Conservation (phyloP, 2,113 vertebrate genomes). For the Corapipo altera region DNA sequence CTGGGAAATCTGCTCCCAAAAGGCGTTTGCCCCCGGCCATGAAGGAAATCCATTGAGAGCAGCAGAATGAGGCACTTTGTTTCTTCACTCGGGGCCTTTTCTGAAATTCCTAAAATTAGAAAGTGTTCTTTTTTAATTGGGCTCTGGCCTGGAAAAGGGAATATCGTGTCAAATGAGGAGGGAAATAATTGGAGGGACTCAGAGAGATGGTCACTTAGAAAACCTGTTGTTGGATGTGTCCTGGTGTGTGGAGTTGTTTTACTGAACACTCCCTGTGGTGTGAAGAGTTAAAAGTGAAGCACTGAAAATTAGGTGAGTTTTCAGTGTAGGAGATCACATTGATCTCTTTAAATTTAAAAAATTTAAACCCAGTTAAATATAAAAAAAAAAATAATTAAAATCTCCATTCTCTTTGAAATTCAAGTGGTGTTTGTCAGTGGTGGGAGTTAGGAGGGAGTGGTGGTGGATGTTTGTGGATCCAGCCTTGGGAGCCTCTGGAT, state of each 20-base stretch:
- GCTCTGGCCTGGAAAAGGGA: neutral
- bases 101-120: neutral
- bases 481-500: neutral
- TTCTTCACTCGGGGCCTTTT: neutral
- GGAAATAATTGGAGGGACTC: neutral
- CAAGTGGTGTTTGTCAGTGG: neutral
- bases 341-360: neutral
- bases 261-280: neutral
- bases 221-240: neutral
- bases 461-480: accelerated
- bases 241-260: neutral
- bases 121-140: neutral
- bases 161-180: neutral
- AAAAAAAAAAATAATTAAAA: neutral
- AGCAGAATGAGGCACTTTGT: neutral
- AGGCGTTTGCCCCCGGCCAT: neutral
- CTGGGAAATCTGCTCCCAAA: neutral
- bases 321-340: accelerated
- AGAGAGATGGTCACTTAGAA: neutral
- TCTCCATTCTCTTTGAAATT: neutral
- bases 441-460: neutral
- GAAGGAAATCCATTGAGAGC: neutral
- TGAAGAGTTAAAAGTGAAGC: neutral
- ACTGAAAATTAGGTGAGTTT: neutral
- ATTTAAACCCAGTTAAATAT: too few relatives aligned